Evolutionary conservation across 2,113 vertebrate genomes (phyloP).

Genomic region (Mionectes macconnelli): DNA sequence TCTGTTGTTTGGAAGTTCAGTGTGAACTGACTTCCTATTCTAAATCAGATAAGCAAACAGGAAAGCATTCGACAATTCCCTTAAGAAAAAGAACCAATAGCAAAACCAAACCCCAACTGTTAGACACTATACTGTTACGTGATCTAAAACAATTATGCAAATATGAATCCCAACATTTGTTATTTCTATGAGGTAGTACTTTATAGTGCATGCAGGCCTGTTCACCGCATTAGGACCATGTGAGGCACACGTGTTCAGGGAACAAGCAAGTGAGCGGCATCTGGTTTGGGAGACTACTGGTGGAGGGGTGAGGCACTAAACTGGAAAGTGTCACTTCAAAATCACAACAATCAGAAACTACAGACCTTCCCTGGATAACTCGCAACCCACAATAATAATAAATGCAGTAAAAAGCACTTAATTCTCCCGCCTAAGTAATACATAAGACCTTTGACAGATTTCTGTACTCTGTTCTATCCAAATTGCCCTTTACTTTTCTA

Average conservation of each 20-base stretch:
- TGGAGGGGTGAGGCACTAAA: background rate
- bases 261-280: background rate
- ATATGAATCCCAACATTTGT: background rate
- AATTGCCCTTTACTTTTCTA: background rate
- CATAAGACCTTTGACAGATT: background rate
- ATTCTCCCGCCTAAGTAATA: background rate
- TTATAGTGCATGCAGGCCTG: background rate
- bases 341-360: background rate
- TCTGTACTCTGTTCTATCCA: background rate
- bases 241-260: background rate
- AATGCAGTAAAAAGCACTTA: background rate
- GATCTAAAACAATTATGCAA: background rate
- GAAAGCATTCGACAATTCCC: background rate
- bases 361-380: background rate
- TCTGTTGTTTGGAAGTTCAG: background rate
- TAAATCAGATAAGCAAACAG: conserved; percentile 22
- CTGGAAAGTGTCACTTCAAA: background rate
- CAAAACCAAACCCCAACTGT: background rate
- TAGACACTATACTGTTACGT: background rate
- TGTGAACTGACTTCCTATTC: background rate
- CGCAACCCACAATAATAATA: background rate
- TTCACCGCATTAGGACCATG: background rate
- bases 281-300: background rate
- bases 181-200: background rate
- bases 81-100: background rate